Evolutionary conservation across 2,797 vertebrate species (phyloP), one percentile per base, ranked within the genome.

Genomic region (Oophaga sylvatica): DNA sequence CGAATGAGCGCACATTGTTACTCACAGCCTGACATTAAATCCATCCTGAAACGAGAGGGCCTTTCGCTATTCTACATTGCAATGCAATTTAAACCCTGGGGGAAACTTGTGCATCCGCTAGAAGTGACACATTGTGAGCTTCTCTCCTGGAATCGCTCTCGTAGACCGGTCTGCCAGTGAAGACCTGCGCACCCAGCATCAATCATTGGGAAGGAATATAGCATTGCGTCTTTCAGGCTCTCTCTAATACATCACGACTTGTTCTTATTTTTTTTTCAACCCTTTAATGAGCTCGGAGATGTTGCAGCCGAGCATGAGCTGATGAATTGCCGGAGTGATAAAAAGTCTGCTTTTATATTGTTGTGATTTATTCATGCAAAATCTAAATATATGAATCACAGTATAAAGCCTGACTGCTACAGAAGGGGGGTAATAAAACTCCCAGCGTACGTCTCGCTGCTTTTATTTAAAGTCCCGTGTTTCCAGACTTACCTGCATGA

Each of bases 371-470:
- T 87, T 81, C 45, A 67, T 65, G 71, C 80, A 59, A 31, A 57
- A 68, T 59, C 15, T 71, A 73, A 81, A 82, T 76, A 29, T 81
- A 29, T 81, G 57, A 87, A 75, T 87, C 62, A 79, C 57, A 3
- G 71, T 62, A 65, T 65, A 82, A 82, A 87, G 71, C 70, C 26
- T 35, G 57, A 62, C 80, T 65, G 57, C 59, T 82, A 67, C 80
- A 87, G 80, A 81, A 87, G 70, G 71, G 35, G 57, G 57, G 48
- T 71, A 76, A 77, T 82, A 87, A 87, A 73, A 67, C 35, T 56
- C n/a, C 22, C 70, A 31, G 87, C 78, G 89, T 90, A 86, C 84
- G 75, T 87, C 83, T 62, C 68, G 87, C 56, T 70, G 88, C 3
- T 86, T 78, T 17, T 86, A 81, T 83, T 90, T 85, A 87, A 56